Percentiles rank a stretch among this genome's conserved stretches.
phyloP scores from a whole-genome alignment of 2,888 invertebrate genomes.

The Meliscaeva auricollis region DNA sequence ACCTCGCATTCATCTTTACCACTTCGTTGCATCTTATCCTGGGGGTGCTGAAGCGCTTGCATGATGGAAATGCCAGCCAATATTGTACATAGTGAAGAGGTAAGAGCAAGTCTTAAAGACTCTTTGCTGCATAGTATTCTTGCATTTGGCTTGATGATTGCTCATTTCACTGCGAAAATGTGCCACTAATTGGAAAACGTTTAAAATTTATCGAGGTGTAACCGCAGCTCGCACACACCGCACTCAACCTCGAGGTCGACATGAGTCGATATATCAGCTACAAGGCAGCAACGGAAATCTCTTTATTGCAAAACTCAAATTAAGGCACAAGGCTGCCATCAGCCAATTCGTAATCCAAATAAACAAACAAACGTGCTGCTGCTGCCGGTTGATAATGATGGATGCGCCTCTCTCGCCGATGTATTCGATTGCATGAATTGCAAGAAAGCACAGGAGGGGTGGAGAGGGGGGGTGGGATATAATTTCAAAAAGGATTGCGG shows the following conservation, averaged over 20 bases:
- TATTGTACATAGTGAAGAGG: neutral
- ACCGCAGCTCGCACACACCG: slow-evolving; percentile 46
- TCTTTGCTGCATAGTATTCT: neutral
- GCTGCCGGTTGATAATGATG: slow-evolving; percentile 73
- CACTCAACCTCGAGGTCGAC: slow-evolving; percentile 46
- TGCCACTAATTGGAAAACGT: slow-evolving; percentile 76
- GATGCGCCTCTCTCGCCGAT: slow-evolving; percentile 48
- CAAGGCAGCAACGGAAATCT: slow-evolving; percentile 36
- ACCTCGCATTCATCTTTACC: slow-evolving; percentile 60
- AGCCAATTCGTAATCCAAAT: slow-evolving; percentile 71
- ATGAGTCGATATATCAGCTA: slow-evolving; percentile 68
- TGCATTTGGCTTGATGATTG: slow-evolving; percentile 54
- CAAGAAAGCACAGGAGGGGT: neutral
- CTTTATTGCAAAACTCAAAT: neutral
- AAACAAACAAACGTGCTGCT: slow-evolving; percentile 54
- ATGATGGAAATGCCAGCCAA: slow-evolving; percentile 20
- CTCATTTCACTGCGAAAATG: slow-evolving; percentile 72
- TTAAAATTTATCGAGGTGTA: slow-evolving; percentile 68
- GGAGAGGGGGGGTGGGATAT: neutral
- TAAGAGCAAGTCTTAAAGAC: neutral
- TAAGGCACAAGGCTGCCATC: slow-evolving; percentile 18
- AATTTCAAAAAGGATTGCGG: slow-evolving; percentile 62
- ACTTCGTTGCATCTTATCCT: slow-evolving; percentile 67
- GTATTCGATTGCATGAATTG: slow-evolving; percentile 41
- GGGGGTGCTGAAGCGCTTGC: slow-evolving; percentile 7